Percentiles rank a stretch among this genome's conserved stretches.
These are phyloP conservation scores for Drosophila persimilis DNA, from an alignment of 1,140 invertebrate species.

Conservation along the genomic window DNA sequence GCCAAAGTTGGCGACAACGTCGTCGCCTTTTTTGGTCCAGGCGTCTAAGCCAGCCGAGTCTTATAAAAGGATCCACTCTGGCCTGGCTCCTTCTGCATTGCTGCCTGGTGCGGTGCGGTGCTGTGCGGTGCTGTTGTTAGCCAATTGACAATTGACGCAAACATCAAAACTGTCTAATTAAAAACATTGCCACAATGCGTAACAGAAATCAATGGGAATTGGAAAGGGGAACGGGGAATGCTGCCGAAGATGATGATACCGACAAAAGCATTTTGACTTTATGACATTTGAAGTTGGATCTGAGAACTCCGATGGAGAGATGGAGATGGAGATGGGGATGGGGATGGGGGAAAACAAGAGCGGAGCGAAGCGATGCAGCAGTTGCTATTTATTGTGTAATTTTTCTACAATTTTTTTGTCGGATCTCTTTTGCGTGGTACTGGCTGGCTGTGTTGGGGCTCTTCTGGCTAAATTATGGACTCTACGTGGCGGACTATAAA, in stretches of 20 bases:
- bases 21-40: constrained; percentile 77
- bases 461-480: constrained; percentile 75
- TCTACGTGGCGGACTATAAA: constrained; percentile 60
- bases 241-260: constrained; percentile 44
- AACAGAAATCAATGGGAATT: constrained; percentile 68
- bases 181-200: constrained; percentile 77
- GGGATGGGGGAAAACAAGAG: neutral
- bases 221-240: neutral
- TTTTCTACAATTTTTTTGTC: constrained; percentile 59
- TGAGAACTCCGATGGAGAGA: neutral
- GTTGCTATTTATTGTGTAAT: constrained; percentile 79
- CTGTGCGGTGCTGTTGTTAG: constrained; percentile 13
- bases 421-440: constrained; percentile 12
- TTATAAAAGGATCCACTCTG: constrained; percentile 35
- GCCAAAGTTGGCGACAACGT: constrained; percentile 79
- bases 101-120: constrained; percentile 25
- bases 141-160: constrained; percentile 79
- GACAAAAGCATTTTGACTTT: constrained; percentile 78
- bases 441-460: constrained; percentile 24
- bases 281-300: constrained; percentile 61
- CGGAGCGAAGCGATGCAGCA: constrained; percentile 5
- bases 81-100: neutral
- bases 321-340: neutral
- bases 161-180: constrained; percentile 79
- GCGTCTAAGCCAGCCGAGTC: constrained; percentile 48